These are phyloP conservation scores for Charaxes varanes DNA, from an alignment of 1,140 invertebrate species.

Conservation along the genomic window DNA sequence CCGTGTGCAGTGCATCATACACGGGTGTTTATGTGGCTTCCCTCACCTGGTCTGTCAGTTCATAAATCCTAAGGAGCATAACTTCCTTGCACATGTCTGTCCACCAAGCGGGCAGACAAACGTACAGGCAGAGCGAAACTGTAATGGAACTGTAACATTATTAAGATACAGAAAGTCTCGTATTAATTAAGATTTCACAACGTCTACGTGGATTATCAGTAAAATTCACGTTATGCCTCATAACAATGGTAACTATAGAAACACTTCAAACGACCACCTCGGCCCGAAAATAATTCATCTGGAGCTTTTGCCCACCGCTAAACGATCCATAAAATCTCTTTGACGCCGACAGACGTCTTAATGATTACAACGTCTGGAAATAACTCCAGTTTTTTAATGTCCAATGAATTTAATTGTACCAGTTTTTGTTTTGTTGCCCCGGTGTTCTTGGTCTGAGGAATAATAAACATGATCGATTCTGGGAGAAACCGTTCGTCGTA, in stretches of 20 bases:
- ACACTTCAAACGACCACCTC: slow-evolving; percentile 35
- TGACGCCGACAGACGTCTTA: slow-evolving; percentile 42
- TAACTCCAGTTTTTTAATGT: slow-evolving; percentile 23
- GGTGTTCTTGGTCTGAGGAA: neutral
- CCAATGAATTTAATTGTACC: slow-evolving; percentile 13
- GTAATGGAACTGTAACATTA: too few relatives aligned
- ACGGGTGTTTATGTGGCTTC: too few relatives aligned
- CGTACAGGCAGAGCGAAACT: too few relatives aligned
- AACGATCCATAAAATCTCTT: slow-evolving; percentile 58
- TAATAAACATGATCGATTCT: slow-evolving; percentile 10
- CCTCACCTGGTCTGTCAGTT: too few relatives aligned
- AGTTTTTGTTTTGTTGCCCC: slow-evolving; percentile 3
- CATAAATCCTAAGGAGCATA: too few relatives aligned
- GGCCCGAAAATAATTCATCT: slow-evolving; percentile 49
- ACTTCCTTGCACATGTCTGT: too few relatives aligned
- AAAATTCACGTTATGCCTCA: slow-evolving; percentile 6
- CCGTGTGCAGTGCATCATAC: too few relatives aligned
- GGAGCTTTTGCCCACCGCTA: slow-evolving; percentile 35
- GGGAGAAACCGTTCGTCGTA: neutral
- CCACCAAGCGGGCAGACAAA: too few relatives aligned
- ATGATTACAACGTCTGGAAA: slow-evolving; percentile 34
- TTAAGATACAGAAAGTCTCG: too few relatives aligned
- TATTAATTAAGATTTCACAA: too few relatives aligned
- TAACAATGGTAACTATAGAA: slow-evolving; percentile 15
- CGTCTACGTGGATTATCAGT: neutral